phyloP scores from a whole-genome alignment of 2,888 invertebrate genomes.

The Apamea anceps region DNA sequence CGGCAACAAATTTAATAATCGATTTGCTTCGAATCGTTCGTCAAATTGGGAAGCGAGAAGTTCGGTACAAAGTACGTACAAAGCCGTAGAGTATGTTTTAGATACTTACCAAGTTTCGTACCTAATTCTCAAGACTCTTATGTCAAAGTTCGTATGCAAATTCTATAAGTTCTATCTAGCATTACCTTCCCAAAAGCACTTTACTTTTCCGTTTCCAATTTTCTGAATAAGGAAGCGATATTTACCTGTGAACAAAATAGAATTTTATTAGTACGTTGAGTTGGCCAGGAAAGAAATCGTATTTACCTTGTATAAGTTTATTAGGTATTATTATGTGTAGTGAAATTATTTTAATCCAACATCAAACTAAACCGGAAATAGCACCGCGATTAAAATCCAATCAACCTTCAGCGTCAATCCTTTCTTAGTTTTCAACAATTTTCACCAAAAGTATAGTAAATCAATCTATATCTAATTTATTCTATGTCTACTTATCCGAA shows the following conservation, averaged over 20 bases:
- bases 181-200: constrained; percentile 39
- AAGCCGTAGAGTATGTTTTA: constrained; percentile 63
- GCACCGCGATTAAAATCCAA: not conserved
- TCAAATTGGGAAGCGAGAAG: constrained; percentile 52
- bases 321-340: not conserved
- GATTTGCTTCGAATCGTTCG: constrained; percentile 56
- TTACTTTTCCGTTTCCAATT: constrained; percentile 25
- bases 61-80: constrained; percentile 57
- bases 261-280: constrained; percentile 8
- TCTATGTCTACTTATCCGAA: not conserved
- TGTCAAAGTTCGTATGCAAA: constrained; percentile 67
- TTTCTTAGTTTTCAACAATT: not conserved
- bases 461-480: not conserved
- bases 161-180: constrained; percentile 37
- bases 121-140: constrained; percentile 68
- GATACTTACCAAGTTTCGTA: constrained; percentile 74
- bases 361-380: not conserved
- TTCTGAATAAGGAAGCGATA: constrained; percentile 13
- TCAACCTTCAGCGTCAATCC: not conserved
- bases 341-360: not conserved
- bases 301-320: not conserved
- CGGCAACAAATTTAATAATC: constrained; percentile 56
- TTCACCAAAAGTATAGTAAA: not conserved
- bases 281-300: not conserved
- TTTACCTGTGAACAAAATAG: constrained; percentile 62